Conservation (phyloP, 2,797 vertebrate species). For the Spheniscus humboldti region DNA sequence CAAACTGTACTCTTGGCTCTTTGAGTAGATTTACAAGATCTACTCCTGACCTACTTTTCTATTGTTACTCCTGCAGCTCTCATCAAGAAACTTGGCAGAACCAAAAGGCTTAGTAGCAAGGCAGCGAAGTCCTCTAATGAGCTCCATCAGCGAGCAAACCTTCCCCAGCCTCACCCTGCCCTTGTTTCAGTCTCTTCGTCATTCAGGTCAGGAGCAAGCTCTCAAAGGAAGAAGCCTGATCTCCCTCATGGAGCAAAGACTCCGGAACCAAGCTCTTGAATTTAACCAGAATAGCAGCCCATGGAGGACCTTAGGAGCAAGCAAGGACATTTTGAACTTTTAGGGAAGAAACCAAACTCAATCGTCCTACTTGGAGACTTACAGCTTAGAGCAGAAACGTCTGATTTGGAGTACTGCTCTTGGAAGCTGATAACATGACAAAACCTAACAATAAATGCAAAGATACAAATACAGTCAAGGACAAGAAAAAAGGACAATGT, state of each 20-base stretch:
- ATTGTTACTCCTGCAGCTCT: conserved; percentile 13
- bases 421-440: not conserved
- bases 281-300: not conserved
- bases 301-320: not conserved
- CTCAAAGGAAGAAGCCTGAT: conserved; percentile 7
- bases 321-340: not conserved
- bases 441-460: not conserved
- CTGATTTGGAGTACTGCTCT: not conserved
- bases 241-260: not conserved
- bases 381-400: not conserved
- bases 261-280: not conserved
- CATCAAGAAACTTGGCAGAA: conserved; percentile 50
- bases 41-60: conserved; percentile 49
- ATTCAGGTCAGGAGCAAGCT: not conserved
- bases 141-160: conserved; percentile 6
- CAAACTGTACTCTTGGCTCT: not conserved
- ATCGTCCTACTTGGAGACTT: not conserved
- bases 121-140: not conserved
- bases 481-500: not conserved
- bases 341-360: not conserved
- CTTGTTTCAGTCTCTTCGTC: conserved; percentile 20
- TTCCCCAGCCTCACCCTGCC: not conserved
- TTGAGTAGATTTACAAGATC: conserved; percentile 3
- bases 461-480: not conserved
- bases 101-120: conserved; percentile 11